Conservation (phyloP, 2,888 invertebrate species). For the Synergus itoensis region DNA sequence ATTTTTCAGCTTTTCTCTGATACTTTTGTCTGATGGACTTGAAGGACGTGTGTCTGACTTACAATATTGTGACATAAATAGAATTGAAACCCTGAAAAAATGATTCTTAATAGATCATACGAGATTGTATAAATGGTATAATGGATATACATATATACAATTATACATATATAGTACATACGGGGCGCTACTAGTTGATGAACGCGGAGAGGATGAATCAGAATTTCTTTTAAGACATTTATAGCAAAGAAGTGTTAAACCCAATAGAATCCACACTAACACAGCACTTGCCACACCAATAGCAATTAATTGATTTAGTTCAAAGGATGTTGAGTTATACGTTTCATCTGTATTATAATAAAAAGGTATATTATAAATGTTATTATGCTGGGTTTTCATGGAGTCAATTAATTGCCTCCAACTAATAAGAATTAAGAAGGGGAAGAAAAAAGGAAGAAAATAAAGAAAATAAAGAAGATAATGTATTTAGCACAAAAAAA, state of each 20-base stretch:
- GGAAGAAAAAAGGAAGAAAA: too few species aligned
- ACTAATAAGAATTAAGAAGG: too few species aligned
- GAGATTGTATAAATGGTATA: conserved; percentile 25
- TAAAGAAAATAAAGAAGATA: too few species aligned
- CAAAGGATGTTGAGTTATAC: conserved; percentile 48
- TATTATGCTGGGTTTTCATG: too few species aligned
- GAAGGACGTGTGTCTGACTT: conserved; percentile 54
- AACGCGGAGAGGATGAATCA: conserved; percentile 57
- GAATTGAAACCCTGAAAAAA: conserved; percentile 61
- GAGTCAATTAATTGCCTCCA: too few species aligned
- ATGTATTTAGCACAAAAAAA: too few species aligned
- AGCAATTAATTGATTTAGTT: conserved; percentile 64
- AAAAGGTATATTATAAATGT: not conserved
- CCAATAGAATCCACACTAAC: conserved; percentile 68
- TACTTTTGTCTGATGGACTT: conserved; percentile 49
- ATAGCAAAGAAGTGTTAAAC: conserved; percentile 66
- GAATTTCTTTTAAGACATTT: conserved; percentile 62
- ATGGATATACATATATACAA: conserved; percentile 14
- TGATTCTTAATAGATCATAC: not conserved
- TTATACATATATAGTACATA: conserved; percentile 52
- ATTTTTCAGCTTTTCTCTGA: conserved; percentile 56
- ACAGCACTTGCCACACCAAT: conserved; percentile 66
- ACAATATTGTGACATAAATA: conserved; percentile 66
- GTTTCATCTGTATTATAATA: not conserved
- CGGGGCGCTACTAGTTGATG: conserved; percentile 58